Evolutionary conservation across 2,888 invertebrate genomes (phyloP), one percentile per base, ranked within the genome.

Genomic region (Acleris sparsana): DNA sequence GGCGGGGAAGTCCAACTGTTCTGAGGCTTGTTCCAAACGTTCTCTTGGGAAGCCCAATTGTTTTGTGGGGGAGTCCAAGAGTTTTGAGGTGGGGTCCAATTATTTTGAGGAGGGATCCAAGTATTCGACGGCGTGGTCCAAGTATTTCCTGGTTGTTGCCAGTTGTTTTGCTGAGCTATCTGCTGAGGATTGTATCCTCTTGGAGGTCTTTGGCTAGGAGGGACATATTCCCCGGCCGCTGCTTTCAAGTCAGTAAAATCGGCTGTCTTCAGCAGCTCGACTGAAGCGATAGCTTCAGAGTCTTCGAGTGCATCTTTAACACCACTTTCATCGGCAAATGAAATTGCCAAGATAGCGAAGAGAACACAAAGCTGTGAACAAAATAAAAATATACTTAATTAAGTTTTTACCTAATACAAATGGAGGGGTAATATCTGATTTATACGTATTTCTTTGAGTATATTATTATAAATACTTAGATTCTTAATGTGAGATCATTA

Each of bases 331-430:
- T 84, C 84, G 59, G 86, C 89, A 63, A 83, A 60, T 18, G 89
- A 73, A 58, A 90, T 67, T 49, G 89, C 89, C 80, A 90, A 74
- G 63, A 86, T 71, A 73, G 83, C 80, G 57, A 83, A 70, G 66
- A 89, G 75, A 72, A 85, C 69, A 63, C 76, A 80, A 52, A 88
- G 68, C 92, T 92, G 86, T 49, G 76, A 77, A 73, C 70, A 71
- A 73, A 66, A 17, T 20, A 44, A 46, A 16, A 1, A 16, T 43
- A 11, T 1, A 39, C 3, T 43, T 44, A 44, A 33, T 39, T 39
- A 39, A 13, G 11, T 39, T 39, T 13, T 13, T 39, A 39, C 33
- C 1, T 33, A 39, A 39, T 9, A 39, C 13, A 33, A 33, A 33
- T 33, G 33, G 33, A 33, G 11, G 11, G 3, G 11, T 33, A 33